Evolutionary conservation across 2,888 invertebrate genomes (phyloP), one percentile per base, ranked within the genome.

Genomic region (Aquatica leii): DNA sequence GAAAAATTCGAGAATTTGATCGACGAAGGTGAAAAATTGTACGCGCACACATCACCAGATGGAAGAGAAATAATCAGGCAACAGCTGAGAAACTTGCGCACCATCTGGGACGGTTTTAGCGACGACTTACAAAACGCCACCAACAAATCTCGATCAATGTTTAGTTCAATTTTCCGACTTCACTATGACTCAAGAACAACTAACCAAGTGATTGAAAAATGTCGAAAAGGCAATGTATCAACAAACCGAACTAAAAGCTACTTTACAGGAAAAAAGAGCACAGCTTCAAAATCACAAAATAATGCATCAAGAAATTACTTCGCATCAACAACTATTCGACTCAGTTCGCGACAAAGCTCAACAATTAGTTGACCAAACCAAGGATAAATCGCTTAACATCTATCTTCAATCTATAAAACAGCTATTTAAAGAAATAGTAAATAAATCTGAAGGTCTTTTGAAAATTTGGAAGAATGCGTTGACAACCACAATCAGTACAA

Each of bases 341-440:
- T 90, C 92, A 55, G 94, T 97, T 15, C 95, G 95, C 78, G 94
- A 96, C 72, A 95, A 95, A 81, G 97, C 97, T 0, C 94, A 95
- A 75, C 90, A 93, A 58, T 82, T 97, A 12, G 93, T 96, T 1
- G 93, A 95, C 76, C 92, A 95, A 80, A 95, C 95, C 1, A 92
- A 94, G 77, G 95, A 96, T 75, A 91, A 90, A 66, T 93, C 94
- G 0, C 83, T 97, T 34, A 93, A 94, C 77, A 88, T 92, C 0
- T 95, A 94, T 76, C 82, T 95, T 5, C 90, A 93, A 74, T 94
- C 94, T 0, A 95, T 97, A 21, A 94, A 94, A 76, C 90, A 93
- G 76, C 83, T 96, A 15, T 97, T 95, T 82, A 89, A 92, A 73
- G 92, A 92, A 69, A 95, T 97, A 70, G 94, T 94, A 0, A 86